These are phyloP conservation scores for Mamestra configurata DNA, from an alignment of 1,140 invertebrate genomes.

Conservation along the genomic window DNA sequence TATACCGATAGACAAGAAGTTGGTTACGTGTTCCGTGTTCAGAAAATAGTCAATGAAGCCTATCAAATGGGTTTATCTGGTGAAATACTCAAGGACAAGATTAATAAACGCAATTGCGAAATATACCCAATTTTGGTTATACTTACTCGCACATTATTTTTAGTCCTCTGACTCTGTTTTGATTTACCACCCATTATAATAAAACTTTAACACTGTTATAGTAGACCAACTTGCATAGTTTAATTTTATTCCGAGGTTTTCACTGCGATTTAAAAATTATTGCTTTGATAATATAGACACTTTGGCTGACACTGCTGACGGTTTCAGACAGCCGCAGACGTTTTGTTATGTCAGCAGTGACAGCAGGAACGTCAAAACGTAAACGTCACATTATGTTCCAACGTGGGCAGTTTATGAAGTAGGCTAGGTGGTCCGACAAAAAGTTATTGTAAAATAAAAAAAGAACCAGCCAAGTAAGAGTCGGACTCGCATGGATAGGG, in stretches of 20 bases:
- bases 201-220: constrained; percentile 32
- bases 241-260: neutral
- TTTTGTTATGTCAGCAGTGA: no score
- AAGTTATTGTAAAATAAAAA: no score
- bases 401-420: no score
- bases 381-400: no score
- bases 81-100: neutral
- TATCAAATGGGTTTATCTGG: neutral
- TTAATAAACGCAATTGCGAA: neutral
- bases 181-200: constrained; percentile 77
- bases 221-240: neutral
- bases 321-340: no score
- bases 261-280: constrained; percentile 9
- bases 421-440: no score
- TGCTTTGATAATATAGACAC: neutral
- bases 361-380: no score
- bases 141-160: constrained; percentile 82
- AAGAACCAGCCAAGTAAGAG: no score
- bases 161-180: constrained; percentile 80
- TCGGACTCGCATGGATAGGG: no score
- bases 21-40: no score
- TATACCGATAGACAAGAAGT: no score
- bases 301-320: neutral
- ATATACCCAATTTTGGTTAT: neutral
- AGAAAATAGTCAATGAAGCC: no score